Evolutionary conservation across 2,797 vertebrate genomes (phyloP), one percentile per base, ranked within the genome.

Genomic region (Meriones psammophilus): DNA sequence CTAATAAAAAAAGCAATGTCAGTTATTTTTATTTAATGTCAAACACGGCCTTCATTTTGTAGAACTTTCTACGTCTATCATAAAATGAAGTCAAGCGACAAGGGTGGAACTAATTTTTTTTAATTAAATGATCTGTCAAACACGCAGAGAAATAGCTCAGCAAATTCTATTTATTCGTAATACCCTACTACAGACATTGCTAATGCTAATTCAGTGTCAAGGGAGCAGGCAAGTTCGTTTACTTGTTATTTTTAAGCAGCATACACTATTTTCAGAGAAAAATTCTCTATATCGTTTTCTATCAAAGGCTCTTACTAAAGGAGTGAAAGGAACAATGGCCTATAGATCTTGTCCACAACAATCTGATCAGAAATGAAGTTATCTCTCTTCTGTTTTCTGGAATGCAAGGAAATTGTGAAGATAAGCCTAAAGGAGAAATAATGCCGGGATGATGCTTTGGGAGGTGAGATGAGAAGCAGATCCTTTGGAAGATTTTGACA

Each of bases 21-120:
- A 87, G 33, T 8, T 58, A 54, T 88, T 54, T 58, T 62, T 46
- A 56, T 81, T 84, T 94, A 71, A 89, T 84, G 36, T 30, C 14
- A 80, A 64, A 64, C 79, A 74, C 54, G 74, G 87, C 54, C 78
- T 39, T 71, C 60, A 5, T 87, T 87, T 94, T 60, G 84, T 12
- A 39, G 77, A 64, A 5, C 0, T 60, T 95, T 93, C 83, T 89
- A 74, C 5, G 81, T 60, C 50, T 76, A 46, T 39, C 73, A 24
- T 77, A 54, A 81, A 89, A 69, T 81, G 46, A 95, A 94, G 64
- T 46, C 74, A 93, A 92, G 30, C 84, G 74, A 91, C 39, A 92
- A 39, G n/a, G 89, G 76, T 28, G 46, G 46, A 1, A 80, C 36
- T 50, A 56, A 26, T 33, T 87, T 93, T 93, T 78, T 80, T 56